A percentile compares a stretch with the other conserved stretches of the same genome.
phyloP scores from a whole-genome alignment of 2,888 invertebrate genomes.

The Oligia fasciuncula region DNA sequence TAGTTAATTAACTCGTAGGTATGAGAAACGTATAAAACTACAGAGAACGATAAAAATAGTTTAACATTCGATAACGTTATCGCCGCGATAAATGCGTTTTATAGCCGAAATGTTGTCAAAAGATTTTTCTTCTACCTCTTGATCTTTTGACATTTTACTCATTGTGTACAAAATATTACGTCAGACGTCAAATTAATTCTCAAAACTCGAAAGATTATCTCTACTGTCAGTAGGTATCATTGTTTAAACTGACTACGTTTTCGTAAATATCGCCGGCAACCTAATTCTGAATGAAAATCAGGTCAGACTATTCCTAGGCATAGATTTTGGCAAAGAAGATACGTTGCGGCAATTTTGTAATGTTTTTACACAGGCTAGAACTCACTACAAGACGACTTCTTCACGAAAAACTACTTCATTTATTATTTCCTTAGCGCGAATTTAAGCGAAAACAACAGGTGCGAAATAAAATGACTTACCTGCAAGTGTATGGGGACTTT shows the following conservation, averaged over 20 bases:
- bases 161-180: constrained; percentile 4
- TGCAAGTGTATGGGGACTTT: constrained; percentile 98
- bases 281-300: constrained; percentile 68
- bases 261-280: constrained; percentile 52
- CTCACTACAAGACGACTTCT: constrained; percentile 10
- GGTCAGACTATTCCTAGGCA: constrained; percentile 70
- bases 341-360: constrained; percentile 10
- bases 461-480: constrained; percentile 88
- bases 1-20: constrained; percentile 27
- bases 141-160: neutral
- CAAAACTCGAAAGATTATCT: neutral
- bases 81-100: constrained; percentile 31
- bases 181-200: neutral
- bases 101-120: constrained; percentile 28
- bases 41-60: constrained; percentile 51
- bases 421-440: constrained; percentile 39
- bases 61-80: constrained; percentile 52
- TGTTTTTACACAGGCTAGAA: constrained; percentile 13
- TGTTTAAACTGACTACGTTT: constrained; percentile 18
- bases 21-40: constrained; percentile 31
- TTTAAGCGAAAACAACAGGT: constrained; percentile 81
- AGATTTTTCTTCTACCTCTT: constrained; percentile 38
- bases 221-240: neutral
- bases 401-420: constrained; percentile 17
- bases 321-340: constrained; percentile 54